Evolutionary conservation across 2,888 invertebrate genomes (phyloP).

Genomic region (Steinernema carpocapsae): DNA sequence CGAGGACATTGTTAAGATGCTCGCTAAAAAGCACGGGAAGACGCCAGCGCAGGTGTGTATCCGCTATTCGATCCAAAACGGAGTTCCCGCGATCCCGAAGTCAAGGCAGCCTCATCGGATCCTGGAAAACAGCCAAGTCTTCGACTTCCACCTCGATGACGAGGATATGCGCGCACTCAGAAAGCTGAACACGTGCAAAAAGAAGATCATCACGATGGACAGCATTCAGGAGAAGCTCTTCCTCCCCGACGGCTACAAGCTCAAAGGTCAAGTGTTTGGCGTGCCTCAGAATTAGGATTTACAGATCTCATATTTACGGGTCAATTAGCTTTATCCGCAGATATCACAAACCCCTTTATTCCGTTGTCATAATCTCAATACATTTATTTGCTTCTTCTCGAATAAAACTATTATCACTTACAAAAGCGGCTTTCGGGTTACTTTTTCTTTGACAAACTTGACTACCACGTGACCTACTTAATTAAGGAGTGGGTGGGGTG

Average conservation of each 20-base stretch:
- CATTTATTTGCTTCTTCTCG: too few species aligned
- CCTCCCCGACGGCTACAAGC: conserved; percentile 29
- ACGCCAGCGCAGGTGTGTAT: conserved; percentile 70
- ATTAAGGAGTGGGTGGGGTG: too few species aligned
- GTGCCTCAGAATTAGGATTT: conserved; percentile 2
- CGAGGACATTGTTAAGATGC: conserved; percentile 59
- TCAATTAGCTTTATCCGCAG: neutral
- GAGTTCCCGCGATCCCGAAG: conserved; percentile 70
- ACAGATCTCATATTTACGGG: neutral
- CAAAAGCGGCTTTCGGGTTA: too few species aligned
- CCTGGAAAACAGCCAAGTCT: conserved; percentile 61
- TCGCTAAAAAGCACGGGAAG: conserved; percentile 64
- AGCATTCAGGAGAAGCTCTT: conserved; percentile 22
- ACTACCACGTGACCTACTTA: too few species aligned
- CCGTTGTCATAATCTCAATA: too few species aligned
- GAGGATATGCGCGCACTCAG: conserved; percentile 8
- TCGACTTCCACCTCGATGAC: conserved; percentile 21
- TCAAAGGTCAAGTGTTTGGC: conserved; percentile 15
- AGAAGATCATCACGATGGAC: conserved; percentile 6
- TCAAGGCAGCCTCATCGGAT: conserved; percentile 68
- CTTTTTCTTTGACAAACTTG: too few species aligned
- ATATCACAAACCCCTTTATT: neutral
- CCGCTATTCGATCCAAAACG: conserved; percentile 70
- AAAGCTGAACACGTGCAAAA: conserved; percentile 3
- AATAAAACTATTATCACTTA: too few species aligned